Evolutionary conservation across 2,888 invertebrate genomes (phyloP).

Genomic region (Lissocephala sabroskyi): DNA sequence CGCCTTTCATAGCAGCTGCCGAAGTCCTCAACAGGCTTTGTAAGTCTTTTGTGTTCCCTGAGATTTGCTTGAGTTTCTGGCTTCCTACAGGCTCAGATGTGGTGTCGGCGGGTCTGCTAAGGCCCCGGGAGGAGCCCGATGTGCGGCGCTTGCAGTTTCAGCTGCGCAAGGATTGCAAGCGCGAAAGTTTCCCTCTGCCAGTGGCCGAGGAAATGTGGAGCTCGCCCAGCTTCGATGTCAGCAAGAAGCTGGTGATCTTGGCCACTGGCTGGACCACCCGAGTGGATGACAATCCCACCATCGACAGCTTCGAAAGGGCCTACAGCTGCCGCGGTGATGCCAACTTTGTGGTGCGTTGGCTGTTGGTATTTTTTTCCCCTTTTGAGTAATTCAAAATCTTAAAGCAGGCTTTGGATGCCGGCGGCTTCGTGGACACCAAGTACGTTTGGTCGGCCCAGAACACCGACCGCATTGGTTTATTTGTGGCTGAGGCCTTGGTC

Average conservation of each 20-base stretch:
- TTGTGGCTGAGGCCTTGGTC: slow-evolving; percentile 45
- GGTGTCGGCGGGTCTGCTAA: slow-evolving; percentile 34
- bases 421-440: slow-evolving; percentile 49
- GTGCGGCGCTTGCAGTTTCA: slow-evolving; percentile 54
- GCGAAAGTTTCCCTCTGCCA: slow-evolving; percentile 46
- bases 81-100: slow-evolving; percentile 49
- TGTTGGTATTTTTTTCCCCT: slow-evolving; percentile 9
- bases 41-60: too few species aligned
- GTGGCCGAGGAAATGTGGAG: slow-evolving; percentile 52
- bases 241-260: slow-evolving; percentile 52
- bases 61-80: too few species aligned
- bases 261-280: slow-evolving; percentile 63
- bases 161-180: slow-evolving; percentile 44
- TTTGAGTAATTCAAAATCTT: neutral
- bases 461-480: slow-evolving; percentile 54
- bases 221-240: slow-evolving; percentile 49
- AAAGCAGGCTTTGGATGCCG: slow-evolving; percentile 49
- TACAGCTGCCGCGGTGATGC: slow-evolving; percentile 56
- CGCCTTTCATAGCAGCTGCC: too few species aligned
- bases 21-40: too few species aligned
- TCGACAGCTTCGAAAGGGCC: slow-evolving; percentile 49
- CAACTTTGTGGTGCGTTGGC: slow-evolving; percentile 64
- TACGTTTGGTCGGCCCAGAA: slow-evolving; percentile 63
- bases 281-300: slow-evolving; percentile 42
- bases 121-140: slow-evolving; percentile 48